Conservation (phyloP, 2,797 vertebrate genomes). For the Sebastes hubbsi region DNA sequence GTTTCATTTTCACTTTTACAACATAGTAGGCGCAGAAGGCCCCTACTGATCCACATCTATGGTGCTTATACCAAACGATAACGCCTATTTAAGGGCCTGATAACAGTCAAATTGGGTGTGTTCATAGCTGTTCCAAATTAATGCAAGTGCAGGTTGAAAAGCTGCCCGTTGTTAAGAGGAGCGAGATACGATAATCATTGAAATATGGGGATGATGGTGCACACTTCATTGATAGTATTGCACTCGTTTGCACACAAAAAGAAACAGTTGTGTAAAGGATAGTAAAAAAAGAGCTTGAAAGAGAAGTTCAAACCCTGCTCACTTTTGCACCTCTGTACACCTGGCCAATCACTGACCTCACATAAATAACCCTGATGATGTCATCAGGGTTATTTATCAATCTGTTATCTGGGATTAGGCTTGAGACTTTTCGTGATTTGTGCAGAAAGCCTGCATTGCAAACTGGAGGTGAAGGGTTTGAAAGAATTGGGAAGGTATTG, state of each 20-base stretch:
- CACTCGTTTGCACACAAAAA: neutral
- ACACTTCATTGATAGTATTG: neutral
- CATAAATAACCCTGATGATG: neutral
- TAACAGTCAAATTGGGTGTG: neutral
- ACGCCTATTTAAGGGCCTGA: neutral
- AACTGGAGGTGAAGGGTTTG: neutral
- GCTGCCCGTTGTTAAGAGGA: neutral
- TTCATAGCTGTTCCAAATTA: neutral
- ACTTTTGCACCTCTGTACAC: neutral
- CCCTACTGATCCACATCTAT: neutral
- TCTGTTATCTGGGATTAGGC: neutral
- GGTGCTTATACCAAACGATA: too few relatives aligned
- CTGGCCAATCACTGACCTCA: neutral
- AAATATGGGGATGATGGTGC: neutral
- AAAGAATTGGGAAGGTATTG: neutral
- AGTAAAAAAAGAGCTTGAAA: too few relatives aligned
- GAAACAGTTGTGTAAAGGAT: neutral
- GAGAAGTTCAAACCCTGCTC: neutral
- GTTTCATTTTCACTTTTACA: too few relatives aligned
- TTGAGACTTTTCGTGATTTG: neutral
- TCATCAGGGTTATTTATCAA: neutral
- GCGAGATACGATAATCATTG: neutral
- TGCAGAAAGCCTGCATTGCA: neutral
- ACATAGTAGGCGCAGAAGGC: too few relatives aligned
- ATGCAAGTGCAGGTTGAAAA: neutral